These are phyloP conservation scores for Tarsius wallacei DNA, from an alignment of 2,797 vertebrate species.

Conservation along the genomic window DNA sequence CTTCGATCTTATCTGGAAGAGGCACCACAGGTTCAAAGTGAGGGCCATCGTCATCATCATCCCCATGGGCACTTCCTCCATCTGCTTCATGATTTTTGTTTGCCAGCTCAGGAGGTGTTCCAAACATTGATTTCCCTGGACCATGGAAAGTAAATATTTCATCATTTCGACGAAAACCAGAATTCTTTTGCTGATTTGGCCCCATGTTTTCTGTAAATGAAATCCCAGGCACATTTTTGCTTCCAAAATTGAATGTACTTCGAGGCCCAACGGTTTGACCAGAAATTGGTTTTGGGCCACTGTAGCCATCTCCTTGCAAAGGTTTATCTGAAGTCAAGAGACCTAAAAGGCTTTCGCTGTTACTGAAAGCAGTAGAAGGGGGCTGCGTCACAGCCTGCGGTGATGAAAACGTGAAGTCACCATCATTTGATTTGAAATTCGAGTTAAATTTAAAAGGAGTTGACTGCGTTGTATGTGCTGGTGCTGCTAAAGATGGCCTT, in stretches of 20 bases:
- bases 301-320: slow-evolving; percentile 91
- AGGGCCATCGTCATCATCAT: slow-evolving; percentile 98
- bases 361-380: slow-evolving; percentile 89
- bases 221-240: slow-evolving; percentile 91
- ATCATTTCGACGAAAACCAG: slow-evolving; percentile 92
- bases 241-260: slow-evolving; percentile 94
- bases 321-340: slow-evolving; percentile 96
- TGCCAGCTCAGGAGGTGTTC: slow-evolving; percentile 86
- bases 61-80: slow-evolving; percentile 94
- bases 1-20: slow-evolving; percentile 98
- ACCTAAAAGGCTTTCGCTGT: slow-evolving; percentile 95
- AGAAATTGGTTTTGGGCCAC: slow-evolving; percentile 89
- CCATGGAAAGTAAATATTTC: slow-evolving; percentile 93
- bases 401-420: slow-evolving; percentile 97
- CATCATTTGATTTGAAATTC: slow-evolving; percentile 99
- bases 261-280: slow-evolving; percentile 90
- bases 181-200: slow-evolving; percentile 89
- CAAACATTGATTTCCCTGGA: slow-evolving; percentile 90
- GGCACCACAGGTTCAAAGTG: slow-evolving; percentile 99
- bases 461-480: slow-evolving; percentile 88
- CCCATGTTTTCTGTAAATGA: slow-evolving; percentile 91
- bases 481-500: slow-evolving; percentile 92
- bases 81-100: slow-evolving; percentile 94
- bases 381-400: slow-evolving; percentile 90
- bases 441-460: slow-evolving; percentile 98